Evolutionary conservation across 2,888 invertebrate genomes (phyloP), one percentile per base, ranked within the genome.

Genomic region (Eristalinus sepulchralis): DNA sequence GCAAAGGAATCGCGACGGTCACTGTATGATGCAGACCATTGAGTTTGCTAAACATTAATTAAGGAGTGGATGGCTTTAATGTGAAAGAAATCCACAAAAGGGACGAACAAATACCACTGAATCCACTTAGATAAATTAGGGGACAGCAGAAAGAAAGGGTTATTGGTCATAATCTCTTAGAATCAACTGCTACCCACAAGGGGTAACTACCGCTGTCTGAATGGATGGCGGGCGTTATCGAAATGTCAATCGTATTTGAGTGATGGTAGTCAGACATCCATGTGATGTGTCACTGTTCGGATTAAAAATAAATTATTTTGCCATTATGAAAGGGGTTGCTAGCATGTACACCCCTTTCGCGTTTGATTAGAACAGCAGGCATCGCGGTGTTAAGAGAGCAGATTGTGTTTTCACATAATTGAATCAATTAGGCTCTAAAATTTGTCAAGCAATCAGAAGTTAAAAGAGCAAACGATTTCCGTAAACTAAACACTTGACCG

Each of bases 261-360:
- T 64, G 63, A 13, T 55, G 47, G 33, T 9, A 62, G 62, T 53
- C 47, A 34, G 24, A 73, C 34, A 73, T 73, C 39, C 33, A 55
- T 31, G 17, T 34, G 55, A 53, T 73, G 63, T 27, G 47, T 24
- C 47, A 13, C 33, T n/a, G 62, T 53, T 55, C 63, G 34, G 53
- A 34, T 73, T 73, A 36, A 55, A 24, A 73, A 63, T 73, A 63
- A 73, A 63, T 73, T 73, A 55, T 17, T 63, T 62, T 55, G 55
- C 33, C 73, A 55, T 73, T 64, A 27, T 5, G 55, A 55, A 36
- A 17, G 20, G 73, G 73, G 73, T 73, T 64, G 72, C 13, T 63
- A 34, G 13, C 9, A 34, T 17, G 63, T 5, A 11, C 20, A n/a
- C 11, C 63, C 33, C n/a, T 73, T 63, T n/a, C 17, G 17, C 47